Conservation (phyloP, 2,113 vertebrate genomes). For the Silurus glanis region DNA sequence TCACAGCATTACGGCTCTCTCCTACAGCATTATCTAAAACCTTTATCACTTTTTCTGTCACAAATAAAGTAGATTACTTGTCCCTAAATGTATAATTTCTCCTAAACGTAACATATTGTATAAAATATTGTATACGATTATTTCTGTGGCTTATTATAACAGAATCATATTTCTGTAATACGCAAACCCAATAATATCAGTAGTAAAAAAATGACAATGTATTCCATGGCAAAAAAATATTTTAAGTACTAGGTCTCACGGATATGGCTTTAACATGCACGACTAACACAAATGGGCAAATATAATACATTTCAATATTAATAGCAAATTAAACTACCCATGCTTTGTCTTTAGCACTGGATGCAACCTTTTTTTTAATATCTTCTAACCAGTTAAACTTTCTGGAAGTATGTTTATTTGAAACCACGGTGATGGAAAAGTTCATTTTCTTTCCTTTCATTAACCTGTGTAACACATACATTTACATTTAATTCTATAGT, state of each 20-base stretch:
- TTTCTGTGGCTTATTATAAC: not conserved
- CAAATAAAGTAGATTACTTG: not conserved
- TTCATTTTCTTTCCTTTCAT: not conserved
- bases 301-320: not conserved
- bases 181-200: not conserved
- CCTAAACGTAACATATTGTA: not conserved
- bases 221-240: not conserved
- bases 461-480: not conserved
- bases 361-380: not conserved
- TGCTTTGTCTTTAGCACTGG: not conserved
- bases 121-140: too few species aligned
- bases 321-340: not conserved
- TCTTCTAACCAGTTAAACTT: not conserved
- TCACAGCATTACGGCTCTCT: conserved; percentile 33
- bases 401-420: not conserved
- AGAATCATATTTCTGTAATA: not conserved
- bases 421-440: not conserved
- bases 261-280: not conserved
- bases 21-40: conserved; percentile 3
- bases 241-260: not conserved
- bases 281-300: not conserved
- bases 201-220: not conserved
- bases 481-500: not conserved
- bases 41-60: not conserved
- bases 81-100: not conserved